Base-by-base conservation (phyloP, 2,113 vertebrate species). In the Ariopsis seemanni region DNA sequence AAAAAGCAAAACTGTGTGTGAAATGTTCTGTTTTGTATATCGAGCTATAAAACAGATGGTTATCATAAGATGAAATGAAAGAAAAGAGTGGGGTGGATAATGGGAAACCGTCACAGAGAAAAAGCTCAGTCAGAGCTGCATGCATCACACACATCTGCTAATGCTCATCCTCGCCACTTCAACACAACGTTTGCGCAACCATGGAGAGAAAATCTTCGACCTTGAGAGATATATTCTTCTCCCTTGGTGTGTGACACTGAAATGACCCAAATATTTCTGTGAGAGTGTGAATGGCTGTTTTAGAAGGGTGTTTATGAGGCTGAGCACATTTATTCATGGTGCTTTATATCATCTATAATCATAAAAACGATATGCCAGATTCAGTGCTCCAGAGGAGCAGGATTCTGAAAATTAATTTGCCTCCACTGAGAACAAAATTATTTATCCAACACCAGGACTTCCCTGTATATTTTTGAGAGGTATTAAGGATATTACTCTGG, bases 101-200 rank as follows among this genome's bases (percentile, higher is more conserved):
- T 87, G 83, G n/a, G 25, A 52, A 57, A 84, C 10, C 8, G 11
- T 20, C 65, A 85, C 82, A 83, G 48, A 71, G 60, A 79, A 75
- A 84, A 67, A 48, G 27, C 78, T 58, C 71, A 60, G 63, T 65
- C 83, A 53, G 62, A 10, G 62, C 27, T 71, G 67, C 63, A 34
- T 42, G 84, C 71, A 83, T 78, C 74, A 48, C 57, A 86, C 90
- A 94, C 93, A 94, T 95, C 92, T 95, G 93, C 90, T 92, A 90
- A 91, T 91, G 92, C 91, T 95, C 93, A 94, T 93, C 90, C 90
- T 80, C 88, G 82, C 89, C 90, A 89, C 90, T 89, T 89, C 86
- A 88, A 86, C 91, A 90, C 87, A 77, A 60, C 71, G 65, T 87
- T 92, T 87, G 90, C 82, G 89, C 88, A 90, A 90, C 91, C 65